phyloP scores from a whole-genome alignment of 2,113 vertebrate species.

The Panthera leo region DNA sequence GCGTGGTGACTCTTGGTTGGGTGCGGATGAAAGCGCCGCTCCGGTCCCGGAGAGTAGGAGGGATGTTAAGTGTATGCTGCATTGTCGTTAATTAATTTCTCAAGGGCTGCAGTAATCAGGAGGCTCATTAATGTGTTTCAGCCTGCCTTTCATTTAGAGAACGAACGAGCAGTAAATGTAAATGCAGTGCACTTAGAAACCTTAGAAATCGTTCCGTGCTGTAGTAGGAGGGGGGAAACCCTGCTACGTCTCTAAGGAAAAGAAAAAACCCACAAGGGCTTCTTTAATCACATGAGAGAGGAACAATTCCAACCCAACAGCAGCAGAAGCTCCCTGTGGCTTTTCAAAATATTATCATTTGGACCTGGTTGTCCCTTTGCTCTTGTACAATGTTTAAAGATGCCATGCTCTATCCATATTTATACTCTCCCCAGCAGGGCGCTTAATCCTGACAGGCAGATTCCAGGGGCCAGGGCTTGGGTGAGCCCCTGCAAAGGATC shows the following conservation, averaged over 20 bases:
- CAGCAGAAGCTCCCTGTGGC: slow-evolving; percentile 61
- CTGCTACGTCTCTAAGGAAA: slow-evolving; percentile 43
- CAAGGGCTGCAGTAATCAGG: slow-evolving; percentile 62
- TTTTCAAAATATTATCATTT: slow-evolving; percentile 71
- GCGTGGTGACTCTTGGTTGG: background rate
- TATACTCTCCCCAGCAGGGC: slow-evolving; percentile 36
- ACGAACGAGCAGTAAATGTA: background rate
- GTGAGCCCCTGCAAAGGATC: background rate
- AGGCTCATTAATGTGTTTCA: slow-evolving; percentile 38
- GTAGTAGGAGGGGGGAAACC: background rate
- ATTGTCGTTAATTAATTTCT: slow-evolving; percentile 71
- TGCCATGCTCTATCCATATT: slow-evolving; percentile 29
- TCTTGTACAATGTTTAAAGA: slow-evolving; percentile 47
- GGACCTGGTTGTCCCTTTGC: slow-evolving; percentile 32
- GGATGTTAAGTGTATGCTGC: background rate
- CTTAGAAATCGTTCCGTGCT: background rate
- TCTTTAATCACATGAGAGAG: slow-evolving; percentile 67
- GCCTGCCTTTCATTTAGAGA: slow-evolving; percentile 56
- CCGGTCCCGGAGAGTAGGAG: background rate
- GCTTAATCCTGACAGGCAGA: background rate
- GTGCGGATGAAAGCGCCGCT: background rate
- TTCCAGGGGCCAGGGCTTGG: background rate
- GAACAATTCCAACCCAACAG: slow-evolving; percentile 36
- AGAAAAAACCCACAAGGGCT: slow-evolving; percentile 36
- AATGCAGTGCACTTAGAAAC: slow-evolving; percentile 38